Conservation (phyloP, 1,140 invertebrate species). For the Delia radicum region DNA sequence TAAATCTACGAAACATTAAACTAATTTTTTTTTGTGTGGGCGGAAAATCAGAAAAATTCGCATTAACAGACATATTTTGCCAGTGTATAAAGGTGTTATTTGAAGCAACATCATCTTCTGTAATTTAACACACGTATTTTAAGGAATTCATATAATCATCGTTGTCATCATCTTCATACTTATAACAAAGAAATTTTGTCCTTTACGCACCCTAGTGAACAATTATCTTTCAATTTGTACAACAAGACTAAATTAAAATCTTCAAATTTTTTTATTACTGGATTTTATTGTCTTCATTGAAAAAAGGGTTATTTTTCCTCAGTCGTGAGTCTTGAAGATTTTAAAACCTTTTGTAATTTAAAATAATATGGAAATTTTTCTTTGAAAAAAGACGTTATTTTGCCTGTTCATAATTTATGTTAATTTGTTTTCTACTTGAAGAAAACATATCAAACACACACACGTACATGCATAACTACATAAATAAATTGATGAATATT, state of each 20-base stretch:
- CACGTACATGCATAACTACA: background rate
- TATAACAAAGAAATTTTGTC: background rate
- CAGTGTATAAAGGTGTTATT: background rate
- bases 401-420: background rate
- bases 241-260: background rate
- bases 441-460: background rate
- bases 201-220: conserved; percentile 11
- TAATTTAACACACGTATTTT: background rate
- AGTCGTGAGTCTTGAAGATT: no score
- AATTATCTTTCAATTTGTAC: conserved; percentile 18
- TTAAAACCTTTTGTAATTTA: background rate
- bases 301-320: background rate
- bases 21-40: no score
- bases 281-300: background rate
- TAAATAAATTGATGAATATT: background rate
- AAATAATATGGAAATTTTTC: background rate
- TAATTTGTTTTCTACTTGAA: background rate
- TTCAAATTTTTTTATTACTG: background rate
- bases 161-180: background rate
- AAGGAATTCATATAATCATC: no score
- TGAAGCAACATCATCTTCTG: background rate
- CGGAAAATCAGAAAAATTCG: no score
- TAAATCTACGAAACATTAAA: no score
- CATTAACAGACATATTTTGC: no score
- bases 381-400: no score